Base-by-base conservation (phyloP, 2,888 invertebrate species). In the Boloria selene region DNA sequence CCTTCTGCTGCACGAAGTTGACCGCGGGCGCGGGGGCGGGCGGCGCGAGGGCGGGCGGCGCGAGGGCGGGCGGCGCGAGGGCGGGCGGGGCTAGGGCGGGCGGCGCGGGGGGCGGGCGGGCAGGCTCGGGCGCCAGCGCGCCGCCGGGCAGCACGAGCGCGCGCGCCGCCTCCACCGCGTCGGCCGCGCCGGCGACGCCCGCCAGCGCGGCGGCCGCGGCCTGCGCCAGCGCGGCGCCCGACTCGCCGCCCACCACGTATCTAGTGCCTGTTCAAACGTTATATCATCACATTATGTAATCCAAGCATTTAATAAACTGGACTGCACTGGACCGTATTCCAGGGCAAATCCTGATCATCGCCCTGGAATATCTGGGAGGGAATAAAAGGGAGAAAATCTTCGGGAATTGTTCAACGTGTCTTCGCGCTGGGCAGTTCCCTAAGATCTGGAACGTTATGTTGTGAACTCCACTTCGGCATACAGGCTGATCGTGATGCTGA, bases 1-100 rank as follows among this genome's bases (percentile, higher is more conserved):
- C 93, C 26, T 86, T 78, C 87, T 95, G 95, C 76, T 93, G 93
- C 66, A 96, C 94, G 64, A 95, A 90, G 88, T 96, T 96, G 65
- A 94, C 93, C 71, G 95, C 95, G 63, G 91, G 85, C 75, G 93
- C 74, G 45, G 45, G 26, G 45, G 49, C 59, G 65, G 31, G 63
- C 51, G 14, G 67, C 82, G 82, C 38, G 78, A 68, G 45, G 85
- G 74, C 50, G 74, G 64, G 94, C 93, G 72, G 95, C 94, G 64
- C 90, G 85, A 75, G 93, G 94, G 0, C 94, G 94, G 73, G 72
- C 58, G 26, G 62, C 61, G 51, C 71, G 63, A 26, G 68, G 66
- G 13, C 67, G 53, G 31, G 31, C 0, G 31, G 7, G 26, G 1
- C 7, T 7, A 7, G 31, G 6, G n/a, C n/a, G n/a, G n/a, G n/a